Percentiles rank a stretch among this genome's conserved stretches.
Conservation (phyloP, 2,113 vertebrate genomes). For the Crotalus tigris region DNA sequence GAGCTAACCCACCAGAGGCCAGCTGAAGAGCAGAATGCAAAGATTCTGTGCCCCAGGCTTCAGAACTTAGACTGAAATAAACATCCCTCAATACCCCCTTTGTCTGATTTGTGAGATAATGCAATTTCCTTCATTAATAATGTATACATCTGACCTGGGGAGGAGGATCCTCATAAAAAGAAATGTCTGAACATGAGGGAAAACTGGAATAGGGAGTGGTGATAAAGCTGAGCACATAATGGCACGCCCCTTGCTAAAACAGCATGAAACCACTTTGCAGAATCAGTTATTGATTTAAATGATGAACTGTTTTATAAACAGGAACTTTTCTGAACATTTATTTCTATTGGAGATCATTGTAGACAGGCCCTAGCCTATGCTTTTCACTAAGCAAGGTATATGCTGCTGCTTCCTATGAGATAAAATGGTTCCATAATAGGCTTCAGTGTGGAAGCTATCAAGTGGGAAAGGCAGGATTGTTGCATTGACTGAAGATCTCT, state of each 20-base stretch:
- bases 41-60: constrained; percentile 10
- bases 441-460: constrained; percentile 20
- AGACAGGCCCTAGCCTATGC: constrained; percentile 36
- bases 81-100: not conserved
- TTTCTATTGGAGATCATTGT: constrained; percentile 44
- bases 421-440: constrained; percentile 47
- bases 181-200: constrained; percentile 30
- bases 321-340: not conserved
- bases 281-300: not conserved
- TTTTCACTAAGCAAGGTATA: constrained; percentile 12
- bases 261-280: constrained; percentile 22
- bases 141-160: not conserved
- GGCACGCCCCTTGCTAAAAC: constrained; percentile 22
- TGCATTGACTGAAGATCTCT: not conserved
- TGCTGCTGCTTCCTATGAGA: constrained; percentile 42
- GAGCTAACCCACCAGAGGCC: constrained; percentile 41
- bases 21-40: constrained; percentile 28
- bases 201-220: not conserved
- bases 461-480: not conserved
- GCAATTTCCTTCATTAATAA: constrained; percentile 20
- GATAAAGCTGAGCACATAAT: not conserved
- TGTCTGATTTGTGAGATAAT: constrained; percentile 16
- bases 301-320: constrained; percentile 34
- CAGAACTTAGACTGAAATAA: constrained; percentile 28
- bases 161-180: constrained; percentile 23